Evolutionary conservation across 2,888 invertebrate genomes (phyloP), one percentile per base, ranked within the genome.

Genomic region (Caradrina kadenii): DNA sequence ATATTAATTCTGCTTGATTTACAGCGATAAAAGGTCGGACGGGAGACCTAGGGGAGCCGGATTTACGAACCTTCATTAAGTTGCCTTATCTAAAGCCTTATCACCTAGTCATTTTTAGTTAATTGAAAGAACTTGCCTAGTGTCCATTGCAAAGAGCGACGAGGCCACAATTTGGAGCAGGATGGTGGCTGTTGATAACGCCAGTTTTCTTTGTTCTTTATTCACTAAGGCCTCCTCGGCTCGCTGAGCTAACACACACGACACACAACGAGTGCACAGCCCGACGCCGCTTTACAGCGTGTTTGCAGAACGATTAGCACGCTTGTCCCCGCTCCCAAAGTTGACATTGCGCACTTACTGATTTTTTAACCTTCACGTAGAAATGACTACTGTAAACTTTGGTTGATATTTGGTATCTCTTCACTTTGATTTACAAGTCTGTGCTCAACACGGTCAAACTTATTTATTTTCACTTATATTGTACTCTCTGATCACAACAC

Each of bases 271-370:
- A 86, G 86, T 85, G 85, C 87, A 87, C 89, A 88, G 88, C 90
- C 89, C 90, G 88, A 87, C 85, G 86, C 87, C 84, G 89, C 90
- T 89, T 89, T 93, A 90, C 90, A 91, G 87, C 87, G 81, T 95
- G 92, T 95, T 95, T 95, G 94, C 87, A 88, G 84, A 91, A 86
- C 91, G 95, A 95, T 95, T 95, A 95, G 88, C 94, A 92, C 87
- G 82, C 88, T 92, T 89, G 92, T 92, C 89, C 91, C 91, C 89
- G 91, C 91, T 90, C 79, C 90, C 90, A 91, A 92, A 93, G 93
- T 93, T 92, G 93, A 94, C 94, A 95, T 94, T 93, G 92, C 93
- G 90, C 93, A 93, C 93, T 93, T 91, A 92, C 90, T 84, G 92
- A 92, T 92, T 93, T 92, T 92, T 90, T 90, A 93, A 93, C 93